Evolutionary conservation across 2,888 invertebrate species (phyloP).

Genomic region (Drosophila sordidapex): DNA sequence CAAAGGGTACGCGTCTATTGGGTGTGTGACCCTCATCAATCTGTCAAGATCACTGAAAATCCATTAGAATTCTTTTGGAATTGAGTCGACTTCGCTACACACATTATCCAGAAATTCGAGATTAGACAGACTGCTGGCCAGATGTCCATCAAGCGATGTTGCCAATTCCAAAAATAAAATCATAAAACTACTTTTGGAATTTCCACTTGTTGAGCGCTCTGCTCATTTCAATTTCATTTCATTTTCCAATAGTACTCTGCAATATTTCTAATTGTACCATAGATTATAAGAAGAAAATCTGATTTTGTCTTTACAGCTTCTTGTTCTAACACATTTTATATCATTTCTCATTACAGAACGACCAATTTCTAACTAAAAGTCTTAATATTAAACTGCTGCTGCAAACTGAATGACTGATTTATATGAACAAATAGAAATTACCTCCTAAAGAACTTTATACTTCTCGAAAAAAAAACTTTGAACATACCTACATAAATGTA

Average conservation of each 20-base stretch:
- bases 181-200: slow-evolving; percentile 23
- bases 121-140: slow-evolving; percentile 9
- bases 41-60: slow-evolving; percentile 47
- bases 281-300: background rate
- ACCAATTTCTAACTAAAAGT: slow-evolving; percentile 74
- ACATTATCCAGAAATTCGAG: slow-evolving; percentile 21
- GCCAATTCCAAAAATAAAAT: slow-evolving; percentile 11
- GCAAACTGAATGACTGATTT: slow-evolving; percentile 80
- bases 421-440: slow-evolving; percentile 51
- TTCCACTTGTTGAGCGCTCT: slow-evolving; percentile 49
- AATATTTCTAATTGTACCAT: background rate
- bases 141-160: slow-evolving; percentile 24
- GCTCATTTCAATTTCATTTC: slow-evolving; percentile 1
- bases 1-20: background rate
- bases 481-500: slow-evolving; percentile 2
- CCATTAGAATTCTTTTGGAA: slow-evolving; percentile 30
- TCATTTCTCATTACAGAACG: slow-evolving; percentile 66
- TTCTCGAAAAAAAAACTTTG: slow-evolving; percentile 3
- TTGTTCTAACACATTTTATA: slow-evolving; percentile 14
- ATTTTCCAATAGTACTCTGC: background rate
- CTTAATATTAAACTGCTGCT: slow-evolving; percentile 68
- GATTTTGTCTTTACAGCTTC: background rate
- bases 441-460: slow-evolving; percentile 56
- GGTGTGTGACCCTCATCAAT: slow-evolving; percentile 49
- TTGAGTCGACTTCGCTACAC: slow-evolving; percentile 19